Base-by-base conservation (phyloP, 2,797 vertebrate species). In the Chelidonichthys spinosus region DNA sequence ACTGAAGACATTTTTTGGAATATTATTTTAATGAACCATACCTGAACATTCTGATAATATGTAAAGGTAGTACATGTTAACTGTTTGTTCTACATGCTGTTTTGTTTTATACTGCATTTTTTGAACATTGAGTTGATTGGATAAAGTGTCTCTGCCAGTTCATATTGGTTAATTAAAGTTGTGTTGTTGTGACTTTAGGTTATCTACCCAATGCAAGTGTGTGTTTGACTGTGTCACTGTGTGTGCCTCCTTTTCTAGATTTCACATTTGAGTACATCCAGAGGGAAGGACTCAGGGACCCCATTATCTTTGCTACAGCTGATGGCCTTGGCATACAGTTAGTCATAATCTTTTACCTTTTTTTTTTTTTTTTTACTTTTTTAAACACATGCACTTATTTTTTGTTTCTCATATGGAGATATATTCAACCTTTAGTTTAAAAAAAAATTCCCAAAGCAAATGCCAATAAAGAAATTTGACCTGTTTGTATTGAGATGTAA, bases 251-350 rank as follows among this genome's bases (percentile, higher is more conserved):
- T 72, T 25, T 11, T 87, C 15, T 90, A 99, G 98, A 99, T 86
- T 99, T 99, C 92, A 99, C 96, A 72, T 96, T 97, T 90, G 96
- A 97, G 71, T 99, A 98, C 88, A 97, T 99, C 87, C 98, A 99
- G 90, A 94, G 95, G 59, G 97, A 97, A 75, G 98, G 98, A 49
- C 95, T 99, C 89, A 94, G 97, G 85, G 96, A 97, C 15, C 98
- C 98, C 9, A 95, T 99, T 78, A 94, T 99, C 88, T 99, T 99
- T 94, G 94, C 95, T 82, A 96, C 90, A 79, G 88, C 95, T 0
- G 98, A 99, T 1, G 98, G 96, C 62, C 95, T 99, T 86, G 98
- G 97, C 74, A 93, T 99, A 91, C 95, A 98, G 98, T 98, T 94
- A 94, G 97, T 94, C 2, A 1, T 11, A 7, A 53, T 59, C 3